Base-by-base conservation (phyloP, 2,113 vertebrate species). In the Nothocercus julius region DNA sequence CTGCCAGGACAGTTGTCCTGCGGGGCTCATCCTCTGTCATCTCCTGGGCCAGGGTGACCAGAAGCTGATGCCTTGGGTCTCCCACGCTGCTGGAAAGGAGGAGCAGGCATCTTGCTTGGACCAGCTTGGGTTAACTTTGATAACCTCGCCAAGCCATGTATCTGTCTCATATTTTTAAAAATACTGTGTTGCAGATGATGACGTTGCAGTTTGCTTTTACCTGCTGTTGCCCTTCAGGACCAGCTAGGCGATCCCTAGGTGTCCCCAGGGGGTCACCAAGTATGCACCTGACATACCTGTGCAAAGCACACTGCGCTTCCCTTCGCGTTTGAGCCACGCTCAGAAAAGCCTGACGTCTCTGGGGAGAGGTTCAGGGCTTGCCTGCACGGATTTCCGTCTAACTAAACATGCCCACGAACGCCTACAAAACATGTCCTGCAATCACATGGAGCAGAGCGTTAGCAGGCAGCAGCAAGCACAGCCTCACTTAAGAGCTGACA, bases 21-120 rank as follows among this genome's bases (percentile, higher is more conserved):
- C 17, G 66, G n/a, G 3, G 67, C 19, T 20, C 13, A 30, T 12
- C 17, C 1, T 0, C 20, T 70, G 24, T 24, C 27, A 47, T 56
- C 11, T 51, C 9, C 3, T 1, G 13, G 42, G 11, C 61, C 44
- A 56, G 25, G 13, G 17, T 7, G 66, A 62, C 13, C 24, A 34
- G 1, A 0, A 2, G 11, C 32, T 1, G 0, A 27, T 1, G 0
- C 19, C 3, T 80, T 45, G 18, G 4, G 7, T 70, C 53, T 66
- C 34, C 27, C 20, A 24, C 4, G 13, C 21, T 2, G 0, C 0
- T 0, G 36, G 15, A 66, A 56, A 11, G 58, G 47, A 13, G 11
- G 27, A 56, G 47, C 1, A 5, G n/a, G 28, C 9, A 70, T 53
- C 18, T 36, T 28, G 28, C 34, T 61, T 58, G 72, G n/a, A 36